Evolutionary conservation across 2,888 invertebrate genomes (phyloP).

Genomic region (Chrysina gloriosa): DNA sequence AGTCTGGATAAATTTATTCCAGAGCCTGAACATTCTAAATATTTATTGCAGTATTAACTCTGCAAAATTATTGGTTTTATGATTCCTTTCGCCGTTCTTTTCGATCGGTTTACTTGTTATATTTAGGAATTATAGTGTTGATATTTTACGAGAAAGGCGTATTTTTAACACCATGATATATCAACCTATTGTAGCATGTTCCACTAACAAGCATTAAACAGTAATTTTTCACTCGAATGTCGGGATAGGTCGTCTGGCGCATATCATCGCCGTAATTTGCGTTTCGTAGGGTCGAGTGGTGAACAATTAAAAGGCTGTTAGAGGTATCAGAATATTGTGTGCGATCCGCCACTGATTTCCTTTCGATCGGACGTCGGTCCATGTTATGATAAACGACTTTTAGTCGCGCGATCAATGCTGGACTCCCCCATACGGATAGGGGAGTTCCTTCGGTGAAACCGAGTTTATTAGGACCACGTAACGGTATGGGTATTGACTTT

Average conservation of each 20-base stretch:
- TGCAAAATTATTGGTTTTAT: no score
- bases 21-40: no score
- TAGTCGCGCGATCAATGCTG: conserved; percentile 9
- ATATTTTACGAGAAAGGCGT: no score
- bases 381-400: conserved; percentile 14
- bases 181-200: no score
- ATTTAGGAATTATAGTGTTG: no score
- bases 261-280: not conserved
- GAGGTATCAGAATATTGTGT: not conserved
- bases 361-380: not conserved
- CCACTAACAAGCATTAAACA: not conserved
- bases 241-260: not conserved
- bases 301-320: conserved; percentile 16
- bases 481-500: no score
- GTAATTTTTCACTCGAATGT: not conserved
- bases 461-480: not conserved
- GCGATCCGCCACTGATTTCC: not conserved
- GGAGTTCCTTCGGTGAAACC: not conserved
- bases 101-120: no score
- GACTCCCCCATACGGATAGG: conserved; percentile 8
- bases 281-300: conserved; percentile 2
- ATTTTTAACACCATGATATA: no score
- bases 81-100: no score
- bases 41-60: no score
- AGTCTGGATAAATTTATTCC: no score